Evolutionary conservation across 1,140 invertebrate species (phyloP).

Genomic region (Hestina assimilis): DNA sequence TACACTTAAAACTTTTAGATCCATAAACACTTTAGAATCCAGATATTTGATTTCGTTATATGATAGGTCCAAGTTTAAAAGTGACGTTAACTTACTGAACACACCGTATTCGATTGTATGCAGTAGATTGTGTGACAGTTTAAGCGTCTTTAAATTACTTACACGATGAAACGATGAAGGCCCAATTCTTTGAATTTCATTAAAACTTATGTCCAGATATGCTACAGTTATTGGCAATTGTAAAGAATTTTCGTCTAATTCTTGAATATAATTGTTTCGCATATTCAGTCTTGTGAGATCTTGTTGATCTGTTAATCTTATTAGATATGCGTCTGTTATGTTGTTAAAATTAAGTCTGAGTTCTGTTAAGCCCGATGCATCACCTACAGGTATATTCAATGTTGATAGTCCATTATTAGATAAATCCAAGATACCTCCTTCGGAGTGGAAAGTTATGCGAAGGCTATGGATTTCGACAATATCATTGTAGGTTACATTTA

Average conservation of each 20-base stretch:
- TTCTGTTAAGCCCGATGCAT: slow-evolving; percentile 42
- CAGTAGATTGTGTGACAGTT: slow-evolving; percentile 50
- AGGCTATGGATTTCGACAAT: slow-evolving; percentile 44
- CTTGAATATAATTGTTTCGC: slow-evolving; percentile 48
- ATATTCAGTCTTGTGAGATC: slow-evolving; percentile 47
- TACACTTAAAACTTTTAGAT: slow-evolving; percentile 45
- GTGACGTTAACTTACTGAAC: slow-evolving; percentile 44
- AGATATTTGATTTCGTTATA: slow-evolving; percentile 50
- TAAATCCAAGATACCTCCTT: slow-evolving; percentile 55
- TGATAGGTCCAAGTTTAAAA: slow-evolving; percentile 55
- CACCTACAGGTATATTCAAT: slow-evolving; percentile 45
- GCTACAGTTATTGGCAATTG: slow-evolving; percentile 41
- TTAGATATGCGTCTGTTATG: slow-evolving; percentile 41
- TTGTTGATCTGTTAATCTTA: slow-evolving; percentile 46
- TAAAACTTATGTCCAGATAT: slow-evolving; percentile 56
- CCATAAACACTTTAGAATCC: slow-evolving; percentile 56
- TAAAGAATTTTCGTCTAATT: slow-evolving; percentile 46
- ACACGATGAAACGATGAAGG: slow-evolving; percentile 49
- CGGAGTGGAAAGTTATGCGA: slow-evolving; percentile 50
- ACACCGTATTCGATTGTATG: slow-evolving; percentile 49
- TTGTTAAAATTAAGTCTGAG: slow-evolving; percentile 54
- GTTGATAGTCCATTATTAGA: slow-evolving; percentile 54
- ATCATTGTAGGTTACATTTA: slow-evolving; percentile 57
- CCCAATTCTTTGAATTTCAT: slow-evolving; percentile 45
- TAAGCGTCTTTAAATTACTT: slow-evolving; percentile 43